Base-by-base conservation (phyloP, 2,113 vertebrate species). In the Campylorhamphus procurvoides region DNA sequence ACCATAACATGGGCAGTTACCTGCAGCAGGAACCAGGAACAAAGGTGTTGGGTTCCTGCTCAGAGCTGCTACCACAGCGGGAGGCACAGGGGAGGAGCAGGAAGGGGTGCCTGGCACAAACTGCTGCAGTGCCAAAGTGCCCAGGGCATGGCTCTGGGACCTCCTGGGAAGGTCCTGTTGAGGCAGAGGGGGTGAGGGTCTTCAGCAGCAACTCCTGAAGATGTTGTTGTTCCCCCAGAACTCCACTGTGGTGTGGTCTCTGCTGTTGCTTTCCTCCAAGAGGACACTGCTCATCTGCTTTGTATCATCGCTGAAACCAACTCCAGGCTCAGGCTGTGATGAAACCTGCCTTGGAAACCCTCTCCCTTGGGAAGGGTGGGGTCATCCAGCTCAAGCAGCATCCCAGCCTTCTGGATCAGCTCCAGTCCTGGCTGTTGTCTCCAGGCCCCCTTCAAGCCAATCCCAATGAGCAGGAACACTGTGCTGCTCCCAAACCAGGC, bases 331-430 rank as follows among this genome's bases (percentile, higher is more conserved):
- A 1, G n/a, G 3, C 71, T 90, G 7, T 87, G 94, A 93, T 89
- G 93, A 90, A 96, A 90, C 86, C 88, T 94, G 90, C 85, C 76
- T n/a, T 68, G 85, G 88, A 95, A 96, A 95, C 44, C 85, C 66
- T 68, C 39, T 91, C 88, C 83, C 73, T 19, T 1, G 85, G 93
- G 93, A 64, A 83, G 95, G 95, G 87, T 88, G 94, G 83, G 75
- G 80, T 87, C 68, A 25, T 39, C 35, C 84, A 69, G 84, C 72
- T 42, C 71, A 11, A 73, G 72, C 67, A 86, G 85, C 75, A 73
- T 37, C 50, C 8, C 67, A 77, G 89, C 67, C 50, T 49, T 37
- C 63, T 87, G 89, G 49, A 84, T 3, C 63, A 68, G 93, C 89
- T 92, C 86, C 66, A 94, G 87, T 40, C 39, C 66, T 31, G 72